phyloP scores from a whole-genome alignment of 2,113 vertebrate species.

The Tretioscincus oriximinensis region DNA sequence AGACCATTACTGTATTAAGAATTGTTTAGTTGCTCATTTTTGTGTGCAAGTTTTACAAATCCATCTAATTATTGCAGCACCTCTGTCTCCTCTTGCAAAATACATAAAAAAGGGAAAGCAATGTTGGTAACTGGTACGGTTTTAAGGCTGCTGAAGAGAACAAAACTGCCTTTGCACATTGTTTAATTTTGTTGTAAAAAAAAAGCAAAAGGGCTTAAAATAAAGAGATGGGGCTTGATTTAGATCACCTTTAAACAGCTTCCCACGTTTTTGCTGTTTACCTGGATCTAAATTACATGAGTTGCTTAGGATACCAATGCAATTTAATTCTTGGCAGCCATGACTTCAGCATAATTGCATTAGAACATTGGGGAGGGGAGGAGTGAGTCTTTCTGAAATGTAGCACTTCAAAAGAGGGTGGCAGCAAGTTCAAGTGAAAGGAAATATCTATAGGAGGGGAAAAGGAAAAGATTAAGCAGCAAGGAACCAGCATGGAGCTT shows the following conservation, averaged over 20 bases:
- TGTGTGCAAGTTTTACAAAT: too few relatives aligned
- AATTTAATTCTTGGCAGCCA: conserved; percentile 47
- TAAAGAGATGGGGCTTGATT: too few relatives aligned
- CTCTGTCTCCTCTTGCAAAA: too few relatives aligned
- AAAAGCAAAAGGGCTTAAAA: conserved; percentile 9
- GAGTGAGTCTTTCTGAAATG: conserved; percentile 37
- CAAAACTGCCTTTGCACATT: neutral
- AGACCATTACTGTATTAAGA: too few relatives aligned
- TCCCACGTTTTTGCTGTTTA: conserved; percentile 13
- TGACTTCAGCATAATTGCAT: conserved; percentile 53
- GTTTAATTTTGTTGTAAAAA: neutral
- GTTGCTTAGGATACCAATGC: conserved; percentile 43
- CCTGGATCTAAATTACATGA: conserved; percentile 21
- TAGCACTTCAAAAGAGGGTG: conserved; percentile 24
- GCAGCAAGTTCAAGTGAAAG: conserved; percentile 50
- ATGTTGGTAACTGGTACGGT: neutral
- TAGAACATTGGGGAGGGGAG: conserved; percentile 42
- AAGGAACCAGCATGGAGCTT: conserved; percentile 60
- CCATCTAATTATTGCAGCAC: too few relatives aligned
- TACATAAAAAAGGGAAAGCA: too few relatives aligned
- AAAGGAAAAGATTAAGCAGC: conserved; percentile 57
- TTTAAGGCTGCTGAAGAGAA: conserved; percentile 3
- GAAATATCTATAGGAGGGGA: conserved; percentile 54
- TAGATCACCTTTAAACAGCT: neutral
- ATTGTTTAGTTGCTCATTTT: too few relatives aligned